phyloP scores from a whole-genome alignment of 2,113 vertebrate species.

The Puma concolor region DNA sequence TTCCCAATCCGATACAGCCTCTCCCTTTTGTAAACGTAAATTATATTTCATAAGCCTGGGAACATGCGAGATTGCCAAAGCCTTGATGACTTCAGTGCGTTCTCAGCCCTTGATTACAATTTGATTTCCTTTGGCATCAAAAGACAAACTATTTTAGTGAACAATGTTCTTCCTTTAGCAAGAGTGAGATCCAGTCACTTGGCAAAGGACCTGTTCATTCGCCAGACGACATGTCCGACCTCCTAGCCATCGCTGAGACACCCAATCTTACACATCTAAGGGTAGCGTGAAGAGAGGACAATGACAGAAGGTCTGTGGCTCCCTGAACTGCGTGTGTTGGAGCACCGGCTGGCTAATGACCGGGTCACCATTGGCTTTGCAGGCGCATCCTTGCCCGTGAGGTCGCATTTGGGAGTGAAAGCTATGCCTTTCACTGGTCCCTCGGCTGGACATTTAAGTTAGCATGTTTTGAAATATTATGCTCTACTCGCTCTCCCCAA shows the following conservation, averaged over 20 bases:
- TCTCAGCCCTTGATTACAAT: slow-evolving; percentile 91
- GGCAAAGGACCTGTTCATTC: slow-evolving; percentile 81
- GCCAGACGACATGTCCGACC: slow-evolving; percentile 80
- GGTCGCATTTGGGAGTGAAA: not conserved
- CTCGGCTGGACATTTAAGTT: not conserved
- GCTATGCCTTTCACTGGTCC: not conserved
- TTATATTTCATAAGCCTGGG: slow-evolving; percentile 90
- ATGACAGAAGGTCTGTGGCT: slow-evolving; percentile 73
- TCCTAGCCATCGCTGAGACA: slow-evolving; percentile 75
- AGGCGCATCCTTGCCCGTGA: not conserved
- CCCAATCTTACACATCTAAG: slow-evolving; percentile 72
- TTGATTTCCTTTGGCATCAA: slow-evolving; percentile 95
- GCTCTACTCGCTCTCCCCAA: not conserved
- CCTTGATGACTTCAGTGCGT: slow-evolving; percentile 91
- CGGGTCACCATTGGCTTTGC: not conserved
- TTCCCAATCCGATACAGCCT: slow-evolving; percentile 83
- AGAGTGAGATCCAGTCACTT: slow-evolving; percentile 85
- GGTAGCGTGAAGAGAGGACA: slow-evolving; percentile 75
- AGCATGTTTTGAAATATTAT: not conserved
- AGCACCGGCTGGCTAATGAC: not conserved
- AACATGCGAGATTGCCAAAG: slow-evolving; percentile 87
- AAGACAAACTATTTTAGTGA: slow-evolving; percentile 94
- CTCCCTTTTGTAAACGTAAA: slow-evolving; percentile 85
- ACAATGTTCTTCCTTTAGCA: slow-evolving; percentile 95
- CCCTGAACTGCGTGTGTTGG: slow-evolving; percentile 68